Conservation (phyloP, 2,797 vertebrate species). For the Momotus momota region DNA sequence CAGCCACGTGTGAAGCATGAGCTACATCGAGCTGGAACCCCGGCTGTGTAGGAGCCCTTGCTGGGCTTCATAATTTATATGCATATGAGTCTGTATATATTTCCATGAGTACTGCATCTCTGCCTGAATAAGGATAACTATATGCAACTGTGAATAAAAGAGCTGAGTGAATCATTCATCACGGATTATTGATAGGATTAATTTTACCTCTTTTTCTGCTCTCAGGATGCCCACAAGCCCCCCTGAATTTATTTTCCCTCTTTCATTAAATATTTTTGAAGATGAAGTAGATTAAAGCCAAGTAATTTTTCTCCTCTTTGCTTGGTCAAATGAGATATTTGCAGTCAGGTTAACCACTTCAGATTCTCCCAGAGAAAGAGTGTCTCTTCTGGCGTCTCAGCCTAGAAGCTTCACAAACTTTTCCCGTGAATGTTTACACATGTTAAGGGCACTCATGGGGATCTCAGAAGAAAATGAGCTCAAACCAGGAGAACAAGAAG, state of each 20-base stretch:
- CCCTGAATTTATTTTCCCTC: neutral
- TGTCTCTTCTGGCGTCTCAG: neutral
- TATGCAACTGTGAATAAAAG: constrained; percentile 27
- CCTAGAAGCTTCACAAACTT: neutral
- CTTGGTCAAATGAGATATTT: neutral
- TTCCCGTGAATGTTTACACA: neutral
- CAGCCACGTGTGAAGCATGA: fast-evolving
- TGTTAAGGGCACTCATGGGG: neutral
- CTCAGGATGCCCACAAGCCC: constrained; percentile 9
- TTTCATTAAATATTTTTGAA: constrained; percentile 14
- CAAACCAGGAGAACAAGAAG: neutral
- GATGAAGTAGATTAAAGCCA: neutral
- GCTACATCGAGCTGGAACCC: neutral
- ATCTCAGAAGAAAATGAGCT: neutral
- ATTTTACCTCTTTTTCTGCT: constrained; percentile 46
- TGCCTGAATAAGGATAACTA: neutral
- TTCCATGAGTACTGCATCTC: neutral
- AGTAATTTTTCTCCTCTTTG: neutral
- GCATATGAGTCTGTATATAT: neutral
- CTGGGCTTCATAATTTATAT: neutral
- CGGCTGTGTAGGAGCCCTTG: neutral
- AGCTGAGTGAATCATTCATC: constrained; percentile 49
- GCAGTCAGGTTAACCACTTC: neutral
- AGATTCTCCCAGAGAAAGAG: neutral
- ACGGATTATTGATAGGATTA: constrained; percentile 42